Evolutionary conservation across 2,113 vertebrate genomes (phyloP).

Genomic region (Parus major): DNA sequence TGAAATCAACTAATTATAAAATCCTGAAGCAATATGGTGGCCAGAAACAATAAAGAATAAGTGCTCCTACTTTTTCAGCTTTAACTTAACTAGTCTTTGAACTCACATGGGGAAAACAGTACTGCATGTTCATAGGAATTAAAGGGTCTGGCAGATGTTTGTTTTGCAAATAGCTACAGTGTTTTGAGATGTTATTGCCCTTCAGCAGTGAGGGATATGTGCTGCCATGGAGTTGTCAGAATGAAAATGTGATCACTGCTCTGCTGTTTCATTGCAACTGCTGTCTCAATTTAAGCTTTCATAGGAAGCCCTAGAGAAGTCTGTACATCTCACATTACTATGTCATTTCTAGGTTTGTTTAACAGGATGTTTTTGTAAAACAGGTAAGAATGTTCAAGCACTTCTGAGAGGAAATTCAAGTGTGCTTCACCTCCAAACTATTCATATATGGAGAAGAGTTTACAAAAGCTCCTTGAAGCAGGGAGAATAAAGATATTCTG

Average conservation of each 20-base stretch:
- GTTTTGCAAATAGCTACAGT: constrained; percentile 24
- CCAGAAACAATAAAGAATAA: background rate
- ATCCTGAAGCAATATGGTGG: background rate
- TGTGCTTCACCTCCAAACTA: background rate
- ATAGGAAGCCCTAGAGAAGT: background rate
- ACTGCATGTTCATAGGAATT: background rate
- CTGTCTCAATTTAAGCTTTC: background rate
- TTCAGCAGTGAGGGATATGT: constrained; percentile 1
- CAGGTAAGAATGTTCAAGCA: background rate
- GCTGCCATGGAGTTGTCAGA: background rate
- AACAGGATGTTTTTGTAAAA: constrained; percentile 11
- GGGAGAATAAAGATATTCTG: background rate
- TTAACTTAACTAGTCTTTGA: background rate
- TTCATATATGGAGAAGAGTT: background rate
- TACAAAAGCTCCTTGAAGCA: background rate
- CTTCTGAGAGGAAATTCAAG: background rate
- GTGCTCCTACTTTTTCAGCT: background rate
- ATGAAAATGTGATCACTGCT: background rate
- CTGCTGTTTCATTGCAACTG: background rate
- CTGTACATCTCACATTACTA: background rate
- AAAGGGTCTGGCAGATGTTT: constrained; percentile 4
- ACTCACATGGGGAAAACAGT: background rate
- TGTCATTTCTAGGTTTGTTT: background rate
- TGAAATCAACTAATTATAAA: background rate
- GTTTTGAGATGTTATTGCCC: constrained; percentile 5